These are phyloP conservation scores for Crematogaster levior DNA, from an alignment of 2,888 invertebrate species.

Conservation along the genomic window DNA sequence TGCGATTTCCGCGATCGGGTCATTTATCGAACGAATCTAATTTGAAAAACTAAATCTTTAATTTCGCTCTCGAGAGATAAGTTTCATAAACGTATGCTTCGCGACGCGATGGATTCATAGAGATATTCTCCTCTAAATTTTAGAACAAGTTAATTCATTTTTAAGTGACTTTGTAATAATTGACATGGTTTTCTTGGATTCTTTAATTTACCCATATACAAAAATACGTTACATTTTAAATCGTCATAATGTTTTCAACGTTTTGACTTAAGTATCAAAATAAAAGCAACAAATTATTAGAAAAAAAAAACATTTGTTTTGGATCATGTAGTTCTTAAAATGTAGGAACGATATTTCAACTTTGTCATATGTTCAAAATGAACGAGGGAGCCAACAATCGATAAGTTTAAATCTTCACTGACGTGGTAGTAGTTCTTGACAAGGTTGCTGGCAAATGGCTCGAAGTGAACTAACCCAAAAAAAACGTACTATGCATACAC, in stretches of 20 bases:
- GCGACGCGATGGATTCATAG: not conserved
- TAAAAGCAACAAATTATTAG: not conserved
- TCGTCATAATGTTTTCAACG: not conserved
- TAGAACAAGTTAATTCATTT: conserved; percentile 1
- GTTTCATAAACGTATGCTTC: not conserved
- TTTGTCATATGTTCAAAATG: not conserved
- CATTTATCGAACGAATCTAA: conserved; percentile 58
- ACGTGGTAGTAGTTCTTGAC: conserved; percentile 12
- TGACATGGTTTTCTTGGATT: not conserved
- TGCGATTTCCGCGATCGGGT: conserved; percentile 65
- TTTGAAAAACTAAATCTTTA: conserved; percentile 47
- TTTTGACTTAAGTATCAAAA: not conserved
- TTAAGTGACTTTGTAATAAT: not conserved
- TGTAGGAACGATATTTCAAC: conserved; percentile 1
- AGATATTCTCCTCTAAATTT: not conserved
- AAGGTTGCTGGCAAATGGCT: conserved; percentile 56
- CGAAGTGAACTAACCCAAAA: conserved; percentile 44
- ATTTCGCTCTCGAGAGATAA: not conserved
- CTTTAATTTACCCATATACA: not conserved
- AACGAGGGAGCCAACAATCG: not conserved
- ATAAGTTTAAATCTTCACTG: conserved; percentile 43
- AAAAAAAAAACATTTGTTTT: not conserved
- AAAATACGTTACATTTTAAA: conserved; percentile 14
- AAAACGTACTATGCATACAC: conserved; percentile 1
- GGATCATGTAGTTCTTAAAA: not conserved